Base-by-base conservation (phyloP, 2,113 vertebrate genomes). In the Psittacula cyanocephala region DNA sequence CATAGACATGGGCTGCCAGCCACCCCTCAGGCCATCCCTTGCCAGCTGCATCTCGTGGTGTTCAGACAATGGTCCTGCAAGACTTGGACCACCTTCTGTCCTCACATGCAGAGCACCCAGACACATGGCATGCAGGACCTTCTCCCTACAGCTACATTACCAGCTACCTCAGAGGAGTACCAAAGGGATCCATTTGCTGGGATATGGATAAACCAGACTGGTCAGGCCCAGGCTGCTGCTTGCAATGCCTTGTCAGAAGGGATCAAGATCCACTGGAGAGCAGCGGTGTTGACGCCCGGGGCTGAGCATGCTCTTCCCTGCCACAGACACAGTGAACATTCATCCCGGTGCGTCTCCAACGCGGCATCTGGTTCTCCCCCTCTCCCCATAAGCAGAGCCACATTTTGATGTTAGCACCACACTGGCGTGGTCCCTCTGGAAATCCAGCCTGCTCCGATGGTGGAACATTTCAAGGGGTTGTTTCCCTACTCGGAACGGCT, bases 31-130 rank as follows among this genome's bases (percentile, higher is more conserved):
- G 11, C 57, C 49, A 23, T 14, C 46, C 39, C 41, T 3, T 4
- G 1, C n/a, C 28, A 14, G 41, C 41, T 11, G 3, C 2, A 6
- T 18, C n/a, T 44, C 15, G 0, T 1, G 25, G 43, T n/a, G 18
- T 9, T 55, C 1, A 7, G 25, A 17, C 13, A 24, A 20, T 0
- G 0, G n/a, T 50, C 39, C 76, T 41, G 22, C 0, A 0, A 49
- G 50, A 18, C 24, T 13, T 44, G 9, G 2, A 35, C 47, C 35
- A 8, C 5, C 28, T 11, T 27, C 55, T 41, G 20, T 17, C 35
- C 57, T 29, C 37, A 29, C 50, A 8, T 5, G 9, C 63, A 15
- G 46, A 55, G 37, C 37, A 27, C 37, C 29, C 28, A 39, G 22
- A 9, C 49, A 12, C 6, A 1, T 3, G 50, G 35, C 64, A 43